phyloP scores from a whole-genome alignment of 2,113 vertebrate species.

The Oncorhynchus tshawytscha region DNA sequence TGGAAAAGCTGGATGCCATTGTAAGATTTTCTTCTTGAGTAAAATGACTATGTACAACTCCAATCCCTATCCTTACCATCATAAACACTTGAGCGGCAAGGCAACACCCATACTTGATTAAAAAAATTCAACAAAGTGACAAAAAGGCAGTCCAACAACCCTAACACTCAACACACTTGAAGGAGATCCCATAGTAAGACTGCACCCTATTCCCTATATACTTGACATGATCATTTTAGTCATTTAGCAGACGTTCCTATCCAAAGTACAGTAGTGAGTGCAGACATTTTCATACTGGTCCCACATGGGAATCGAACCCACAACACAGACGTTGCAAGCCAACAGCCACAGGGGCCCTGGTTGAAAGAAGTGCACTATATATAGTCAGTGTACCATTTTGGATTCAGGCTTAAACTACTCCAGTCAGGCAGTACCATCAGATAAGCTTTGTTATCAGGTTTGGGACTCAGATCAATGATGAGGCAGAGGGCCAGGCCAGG shows the following conservation, averaged over 20 bases:
- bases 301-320: too few species aligned
- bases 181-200: not conserved
- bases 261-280: too few species aligned
- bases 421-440: not conserved
- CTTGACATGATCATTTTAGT: too few species aligned
- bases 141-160: not conserved
- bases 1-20: constrained; percentile 21
- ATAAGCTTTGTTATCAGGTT: constrained; percentile 8
- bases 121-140: not conserved
- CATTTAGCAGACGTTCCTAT: too few species aligned
- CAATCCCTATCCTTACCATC: not conserved
- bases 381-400: too few species aligned
- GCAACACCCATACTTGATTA: not conserved
- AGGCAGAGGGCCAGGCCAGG: not conserved
- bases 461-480: not conserved
- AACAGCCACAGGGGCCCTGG: too few species aligned
- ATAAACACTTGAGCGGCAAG: not conserved
- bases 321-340: too few species aligned
- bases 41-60: not conserved
- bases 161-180: not conserved
- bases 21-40: too few species aligned
- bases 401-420: not conserved
- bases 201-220: not conserved
- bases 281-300: too few species aligned
- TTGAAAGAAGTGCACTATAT: too few species aligned